phyloP scores from a whole-genome alignment of 1,140 invertebrate species.

The Ooceraea biroi region DNA sequence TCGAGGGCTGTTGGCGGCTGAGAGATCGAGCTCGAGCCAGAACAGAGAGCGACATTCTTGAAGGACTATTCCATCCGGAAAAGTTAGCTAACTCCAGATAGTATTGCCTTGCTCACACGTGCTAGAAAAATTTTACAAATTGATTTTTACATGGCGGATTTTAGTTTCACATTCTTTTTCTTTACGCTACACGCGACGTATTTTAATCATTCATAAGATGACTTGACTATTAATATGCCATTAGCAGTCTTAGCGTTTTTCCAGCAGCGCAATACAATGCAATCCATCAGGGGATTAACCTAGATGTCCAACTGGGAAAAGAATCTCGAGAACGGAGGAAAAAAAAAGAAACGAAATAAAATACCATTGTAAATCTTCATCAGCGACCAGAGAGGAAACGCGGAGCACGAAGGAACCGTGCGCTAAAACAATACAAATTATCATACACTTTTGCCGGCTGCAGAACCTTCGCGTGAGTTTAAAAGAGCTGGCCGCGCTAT shows the following conservation, averaged over 20 bases:
- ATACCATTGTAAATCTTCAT: slow-evolving; percentile 43
- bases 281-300: slow-evolving; percentile 51
- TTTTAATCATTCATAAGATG: neutral
- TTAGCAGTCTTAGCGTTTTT: slow-evolving; percentile 17
- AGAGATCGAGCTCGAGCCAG: slow-evolving; percentile 14
- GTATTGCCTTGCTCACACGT: neutral
- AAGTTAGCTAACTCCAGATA: neutral
- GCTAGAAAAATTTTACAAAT: neutral
- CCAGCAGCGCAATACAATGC: neutral
- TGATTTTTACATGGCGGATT: slow-evolving; percentile 20
- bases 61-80: neutral
- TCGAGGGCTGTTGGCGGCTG: neutral
- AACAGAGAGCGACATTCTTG: neutral
- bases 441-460: slow-evolving; percentile 35
- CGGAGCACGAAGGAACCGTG: slow-evolving; percentile 33
- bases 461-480: neutral
- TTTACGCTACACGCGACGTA: neutral
- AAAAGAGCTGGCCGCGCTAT: slow-evolving; percentile 7
- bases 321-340: slow-evolving; percentile 10
- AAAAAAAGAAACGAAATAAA: slow-evolving; percentile 18
- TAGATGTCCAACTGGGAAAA: slow-evolving; percentile 30
- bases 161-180: neutral
- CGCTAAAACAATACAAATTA: slow-evolving; percentile 57
- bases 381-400: slow-evolving; percentile 24
- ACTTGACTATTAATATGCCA: slow-evolving; percentile 22